Evolutionary conservation across 1,140 invertebrate species (phyloP).

Genomic region (Drosophila carrolli): DNA sequence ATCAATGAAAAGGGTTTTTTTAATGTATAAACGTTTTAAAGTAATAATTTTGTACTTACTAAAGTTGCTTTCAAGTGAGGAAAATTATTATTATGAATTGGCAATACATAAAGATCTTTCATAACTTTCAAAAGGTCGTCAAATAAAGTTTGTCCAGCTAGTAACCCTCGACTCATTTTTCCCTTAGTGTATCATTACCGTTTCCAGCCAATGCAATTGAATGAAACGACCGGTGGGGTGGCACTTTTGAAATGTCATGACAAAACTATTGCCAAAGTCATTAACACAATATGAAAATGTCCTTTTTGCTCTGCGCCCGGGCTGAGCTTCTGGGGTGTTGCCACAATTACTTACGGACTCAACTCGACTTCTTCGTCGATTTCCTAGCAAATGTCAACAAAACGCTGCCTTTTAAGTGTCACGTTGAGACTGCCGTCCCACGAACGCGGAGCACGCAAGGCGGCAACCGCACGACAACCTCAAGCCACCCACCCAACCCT

Average conservation of each 20-base stretch:
- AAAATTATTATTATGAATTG: too few species aligned
- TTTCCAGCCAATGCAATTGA: constrained; percentile 39
- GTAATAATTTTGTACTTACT: too few species aligned
- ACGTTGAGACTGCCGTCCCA: constrained; percentile 54
- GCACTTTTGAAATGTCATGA: constrained; percentile 64
- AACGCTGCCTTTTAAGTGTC: constrained; percentile 81
- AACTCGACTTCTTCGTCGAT: constrained; percentile 69
- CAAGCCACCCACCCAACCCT: constrained; percentile 7
- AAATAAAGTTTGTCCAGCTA: not conserved
- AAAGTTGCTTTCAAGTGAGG: too few species aligned
- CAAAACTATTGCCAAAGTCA: constrained; percentile 78
- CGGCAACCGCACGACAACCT: constrained; percentile 55
- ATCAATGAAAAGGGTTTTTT: too few species aligned
- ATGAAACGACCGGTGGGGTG: constrained; percentile 48
- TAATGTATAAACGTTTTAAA: too few species aligned
- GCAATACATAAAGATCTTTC: too few species aligned
- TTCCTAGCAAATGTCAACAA: constrained; percentile 79
- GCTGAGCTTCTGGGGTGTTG: constrained; percentile 43
- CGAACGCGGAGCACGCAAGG: constrained; percentile 60
- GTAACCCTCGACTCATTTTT: not conserved
- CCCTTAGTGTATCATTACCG: constrained; percentile 35
- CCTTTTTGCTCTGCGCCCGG: constrained; percentile 36
- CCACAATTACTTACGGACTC: constrained; percentile 64
- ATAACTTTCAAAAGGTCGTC: too few species aligned
- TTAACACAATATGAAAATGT: constrained; percentile 82